Percentiles rank a stretch among this genome's conserved stretches.
Evolutionary conservation across 2,888 invertebrate genomes (phyloP).

Genomic region (Boloria selene): DNA sequence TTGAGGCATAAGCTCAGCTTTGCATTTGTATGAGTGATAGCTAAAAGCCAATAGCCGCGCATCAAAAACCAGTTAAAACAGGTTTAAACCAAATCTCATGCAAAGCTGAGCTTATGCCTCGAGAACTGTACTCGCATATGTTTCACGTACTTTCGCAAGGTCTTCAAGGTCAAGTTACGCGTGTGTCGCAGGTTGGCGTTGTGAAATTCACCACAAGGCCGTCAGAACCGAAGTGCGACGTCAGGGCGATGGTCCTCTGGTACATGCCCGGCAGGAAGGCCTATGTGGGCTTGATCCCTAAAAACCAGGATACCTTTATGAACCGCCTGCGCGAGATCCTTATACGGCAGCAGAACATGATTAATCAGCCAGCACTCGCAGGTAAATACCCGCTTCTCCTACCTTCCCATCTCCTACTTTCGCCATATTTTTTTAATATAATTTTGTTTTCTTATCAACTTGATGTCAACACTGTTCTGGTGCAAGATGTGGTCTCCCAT

Average conservation of each 20-base stretch:
- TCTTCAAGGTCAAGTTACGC: neutral
- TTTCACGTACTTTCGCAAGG: neutral
- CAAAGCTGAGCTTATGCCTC: too few relatives aligned
- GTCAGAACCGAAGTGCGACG: constrained; percentile 87
- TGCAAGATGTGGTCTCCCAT: too few relatives aligned
- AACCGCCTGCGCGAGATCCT: constrained; percentile 86
- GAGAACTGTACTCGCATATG: neutral
- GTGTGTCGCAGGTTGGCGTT: constrained; percentile 89
- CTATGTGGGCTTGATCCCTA: constrained; percentile 94
- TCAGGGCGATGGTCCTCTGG: constrained; percentile 92
- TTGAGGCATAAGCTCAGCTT: too few relatives aligned
- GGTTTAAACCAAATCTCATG: too few relatives aligned
- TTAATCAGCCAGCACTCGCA: constrained; percentile 64
- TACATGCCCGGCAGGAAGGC: constrained; percentile 92
- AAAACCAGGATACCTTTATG: constrained; percentile 93
- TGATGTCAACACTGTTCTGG: too few relatives aligned
- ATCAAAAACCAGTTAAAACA: too few relatives aligned
- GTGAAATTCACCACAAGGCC: constrained; percentile 91
- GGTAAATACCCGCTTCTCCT: neutral
- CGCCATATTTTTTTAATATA: too few relatives aligned
- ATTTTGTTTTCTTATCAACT: too few relatives aligned
- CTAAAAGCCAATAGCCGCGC: too few relatives aligned
- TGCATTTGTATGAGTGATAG: too few relatives aligned
- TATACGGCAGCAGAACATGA: constrained; percentile 77
- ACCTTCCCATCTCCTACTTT: too few relatives aligned